phyloP scores from a whole-genome alignment of 2,888 invertebrate genomes.

The Polylopha cassiicola region DNA sequence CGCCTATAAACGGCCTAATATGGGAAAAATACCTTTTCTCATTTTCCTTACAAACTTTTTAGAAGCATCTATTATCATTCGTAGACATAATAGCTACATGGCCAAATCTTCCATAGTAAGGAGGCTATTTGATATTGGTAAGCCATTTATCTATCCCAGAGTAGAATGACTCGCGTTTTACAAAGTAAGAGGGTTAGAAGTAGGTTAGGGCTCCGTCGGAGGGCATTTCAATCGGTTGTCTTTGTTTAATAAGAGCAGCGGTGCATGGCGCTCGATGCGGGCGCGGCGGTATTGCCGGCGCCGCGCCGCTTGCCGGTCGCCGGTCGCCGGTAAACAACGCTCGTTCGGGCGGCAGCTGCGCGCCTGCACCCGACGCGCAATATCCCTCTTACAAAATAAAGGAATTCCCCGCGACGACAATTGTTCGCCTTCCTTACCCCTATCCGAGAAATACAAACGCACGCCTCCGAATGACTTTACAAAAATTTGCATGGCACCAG shows the following conservation, averaged over 20 bases:
- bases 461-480: conserved; percentile 75
- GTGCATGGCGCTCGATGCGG: conserved; percentile 42
- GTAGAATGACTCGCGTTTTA: too few relatives aligned
- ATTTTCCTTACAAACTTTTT: too few relatives aligned
- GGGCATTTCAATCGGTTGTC: conserved; percentile 1
- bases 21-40: too few relatives aligned
- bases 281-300: conserved; percentile 49
- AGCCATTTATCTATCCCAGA: too few relatives aligned
- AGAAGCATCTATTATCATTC: too few relatives aligned
- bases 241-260: conserved; percentile 49
- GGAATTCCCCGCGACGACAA: conserved; percentile 68
- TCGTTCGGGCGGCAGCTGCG: conserved; percentile 56
- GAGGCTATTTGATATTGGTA: too few relatives aligned
- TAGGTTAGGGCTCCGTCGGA: background rate
- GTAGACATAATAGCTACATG: too few relatives aligned
- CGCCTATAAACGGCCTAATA: too few relatives aligned
- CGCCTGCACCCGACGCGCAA: conserved; percentile 73
- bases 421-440: conserved; percentile 68
- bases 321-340: conserved; percentile 58
- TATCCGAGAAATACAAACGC: conserved; percentile 74
- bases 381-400: conserved; percentile 75
- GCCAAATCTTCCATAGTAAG: too few relatives aligned
- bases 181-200: too few relatives aligned
- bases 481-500: conserved; percentile 71
- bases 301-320: conserved; percentile 35